These are phyloP conservation scores for Drosophila obscura DNA, from an alignment of 1,140 invertebrate species.

Conservation along the genomic window DNA sequence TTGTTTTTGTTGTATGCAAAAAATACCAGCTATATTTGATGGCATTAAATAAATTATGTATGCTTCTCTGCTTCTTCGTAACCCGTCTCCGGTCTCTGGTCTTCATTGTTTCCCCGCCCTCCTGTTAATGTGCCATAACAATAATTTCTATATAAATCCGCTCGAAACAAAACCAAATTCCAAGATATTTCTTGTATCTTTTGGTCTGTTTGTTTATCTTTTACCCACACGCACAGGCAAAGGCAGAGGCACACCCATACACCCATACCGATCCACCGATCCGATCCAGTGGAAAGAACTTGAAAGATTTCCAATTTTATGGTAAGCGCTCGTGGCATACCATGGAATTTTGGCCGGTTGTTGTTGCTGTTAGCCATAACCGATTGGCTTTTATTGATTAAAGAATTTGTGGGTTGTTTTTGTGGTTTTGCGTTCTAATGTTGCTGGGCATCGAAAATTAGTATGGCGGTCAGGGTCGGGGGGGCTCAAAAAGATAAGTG, in stretches of 20 bases:
- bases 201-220: constrained; percentile 70
- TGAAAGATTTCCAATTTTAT: constrained; percentile 80
- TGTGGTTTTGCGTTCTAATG: constrained; percentile 53
- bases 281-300: constrained; percentile 46
- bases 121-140: constrained; percentile 38
- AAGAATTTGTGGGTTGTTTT: constrained; percentile 40
- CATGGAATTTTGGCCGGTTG: constrained; percentile 51
- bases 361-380: constrained; percentile 52
- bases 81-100: constrained; percentile 1
- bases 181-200: constrained; percentile 56
- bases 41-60: constrained; percentile 67
- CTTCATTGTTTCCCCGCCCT: constrained; percentile 28
- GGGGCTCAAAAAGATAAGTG: constrained; percentile 44
- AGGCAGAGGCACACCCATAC: constrained; percentile 3
- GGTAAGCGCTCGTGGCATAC: constrained; percentile 75
- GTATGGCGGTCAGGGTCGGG: constrained; percentile 55
- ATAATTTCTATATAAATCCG: constrained; percentile 73
- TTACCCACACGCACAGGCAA: constrained; percentile 35
- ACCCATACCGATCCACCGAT: not conserved
- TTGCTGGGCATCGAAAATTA: constrained; percentile 24
- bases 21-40: constrained; percentile 66
- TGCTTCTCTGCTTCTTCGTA: constrained; percentile 20
- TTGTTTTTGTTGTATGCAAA: constrained; percentile 63
- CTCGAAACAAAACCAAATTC: constrained; percentile 60
- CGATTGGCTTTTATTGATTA: constrained; percentile 71